These are phyloP conservation scores for Synanceia verrucosa DNA, from an alignment of 2,797 vertebrate genomes.

Conservation along the genomic window DNA sequence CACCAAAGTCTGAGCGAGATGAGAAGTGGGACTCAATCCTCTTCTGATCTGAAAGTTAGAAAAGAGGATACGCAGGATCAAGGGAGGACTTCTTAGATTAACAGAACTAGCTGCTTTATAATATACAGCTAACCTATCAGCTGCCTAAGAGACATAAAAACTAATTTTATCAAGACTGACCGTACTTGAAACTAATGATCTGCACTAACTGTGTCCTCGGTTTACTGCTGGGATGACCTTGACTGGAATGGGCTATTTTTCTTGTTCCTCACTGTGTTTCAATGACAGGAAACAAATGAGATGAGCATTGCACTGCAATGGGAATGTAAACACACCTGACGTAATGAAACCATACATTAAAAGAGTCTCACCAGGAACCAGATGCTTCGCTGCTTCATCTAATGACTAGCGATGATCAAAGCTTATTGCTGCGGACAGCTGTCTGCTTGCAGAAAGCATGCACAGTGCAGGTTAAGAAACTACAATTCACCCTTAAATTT, in stretches of 20 bases:
- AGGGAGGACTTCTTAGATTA: slow-evolving; percentile 55
- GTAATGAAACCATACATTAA: slow-evolving; percentile 44
- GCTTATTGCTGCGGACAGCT: slow-evolving; percentile 31
- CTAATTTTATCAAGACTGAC: slow-evolving; percentile 31
- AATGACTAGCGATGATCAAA: slow-evolving; percentile 28
- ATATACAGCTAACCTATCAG: slow-evolving; percentile 48
- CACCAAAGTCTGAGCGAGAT: slow-evolving; percentile 9
- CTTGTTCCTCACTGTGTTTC: slow-evolving; percentile 14
- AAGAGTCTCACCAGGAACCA: slow-evolving; percentile 33
- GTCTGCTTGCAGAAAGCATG: slow-evolving; percentile 55
- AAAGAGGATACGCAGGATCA: slow-evolving; percentile 53
- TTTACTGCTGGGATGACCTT: slow-evolving; percentile 16
- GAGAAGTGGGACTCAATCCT: slow-evolving; percentile 8
- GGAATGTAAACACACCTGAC: slow-evolving; percentile 20
- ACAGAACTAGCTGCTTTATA: slow-evolving; percentile 47
- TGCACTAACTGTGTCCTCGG: slow-evolving; percentile 50
- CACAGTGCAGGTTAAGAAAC: background rate
- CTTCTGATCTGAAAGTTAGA: background rate
- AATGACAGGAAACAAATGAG: slow-evolving; percentile 4
- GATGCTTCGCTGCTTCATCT: slow-evolving; percentile 57
- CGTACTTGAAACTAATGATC: slow-evolving; percentile 45
- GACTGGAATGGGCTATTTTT: slow-evolving; percentile 23
- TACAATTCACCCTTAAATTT: background rate
- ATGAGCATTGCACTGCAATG: background rate
- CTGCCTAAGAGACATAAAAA: slow-evolving; percentile 29